phyloP scores from a whole-genome alignment of 2,113 vertebrate species.

The Cololabis saira region DNA sequence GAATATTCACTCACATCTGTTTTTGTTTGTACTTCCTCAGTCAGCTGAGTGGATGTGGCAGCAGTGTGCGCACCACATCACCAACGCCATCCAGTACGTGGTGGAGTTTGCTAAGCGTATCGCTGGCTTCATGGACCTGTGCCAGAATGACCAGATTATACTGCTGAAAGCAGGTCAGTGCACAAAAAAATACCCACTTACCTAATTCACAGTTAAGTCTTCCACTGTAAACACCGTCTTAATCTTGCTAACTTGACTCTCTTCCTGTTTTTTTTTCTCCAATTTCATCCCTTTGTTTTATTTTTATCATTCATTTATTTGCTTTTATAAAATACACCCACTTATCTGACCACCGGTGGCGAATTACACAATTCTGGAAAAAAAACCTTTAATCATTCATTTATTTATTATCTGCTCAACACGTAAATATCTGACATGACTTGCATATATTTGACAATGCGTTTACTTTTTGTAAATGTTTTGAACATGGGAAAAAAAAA shows the following conservation, averaged over 20 bases:
- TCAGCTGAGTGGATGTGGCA: constrained; percentile 90
- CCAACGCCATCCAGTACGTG: constrained; percentile 90
- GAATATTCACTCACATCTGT: too few relatives aligned
- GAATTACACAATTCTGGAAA: constrained; percentile 20
- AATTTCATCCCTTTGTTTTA: constrained; percentile 62
- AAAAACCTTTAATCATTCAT: constrained; percentile 7
- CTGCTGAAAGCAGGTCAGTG: constrained; percentile 90
- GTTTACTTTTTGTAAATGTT: constrained; percentile 43
- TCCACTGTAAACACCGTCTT: constrained; percentile 8
- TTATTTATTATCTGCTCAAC: constrained; percentile 9
- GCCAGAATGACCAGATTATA: constrained; percentile 92
- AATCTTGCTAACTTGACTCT: constrained; percentile 67
- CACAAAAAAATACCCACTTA: constrained; percentile 4
- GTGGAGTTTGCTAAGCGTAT: constrained; percentile 92
- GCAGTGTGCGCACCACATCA: constrained; percentile 88
- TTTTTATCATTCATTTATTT: constrained; percentile 16
- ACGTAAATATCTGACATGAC: neutral
- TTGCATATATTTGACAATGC: constrained; percentile 41
- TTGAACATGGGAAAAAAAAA: constrained; percentile 42
- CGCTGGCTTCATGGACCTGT: constrained; percentile 90
- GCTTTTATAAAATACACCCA: constrained; percentile 27
- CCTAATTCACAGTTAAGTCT: neutral
- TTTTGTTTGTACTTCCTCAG: constrained; percentile 56
- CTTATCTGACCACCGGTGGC: constrained; percentile 18
- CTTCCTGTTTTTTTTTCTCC: constrained; percentile 68